Evolutionary conservation across 1,140 invertebrate species (phyloP).

Genomic region (Heliconius nattereri): DNA sequence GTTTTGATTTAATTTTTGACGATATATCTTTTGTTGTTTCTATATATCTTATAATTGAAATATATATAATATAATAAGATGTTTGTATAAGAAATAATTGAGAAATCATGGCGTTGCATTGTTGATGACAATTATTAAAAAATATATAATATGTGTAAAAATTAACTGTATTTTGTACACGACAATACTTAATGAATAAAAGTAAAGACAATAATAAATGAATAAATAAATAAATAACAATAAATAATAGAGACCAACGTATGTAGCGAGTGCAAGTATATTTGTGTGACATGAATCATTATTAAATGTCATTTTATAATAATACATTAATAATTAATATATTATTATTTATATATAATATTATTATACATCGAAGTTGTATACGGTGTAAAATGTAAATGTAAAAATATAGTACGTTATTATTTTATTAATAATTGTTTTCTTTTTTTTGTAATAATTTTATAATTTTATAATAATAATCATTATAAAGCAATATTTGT

Average conservation of each 20-base stretch:
- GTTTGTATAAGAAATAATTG: conserved; percentile 12
- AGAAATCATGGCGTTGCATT: conserved; percentile 25
- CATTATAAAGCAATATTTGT: not conserved
- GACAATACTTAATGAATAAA: no score
- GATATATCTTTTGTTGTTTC: conserved; percentile 18
- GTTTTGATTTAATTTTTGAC: conserved; percentile 1
- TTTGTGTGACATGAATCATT: conserved; percentile 40
- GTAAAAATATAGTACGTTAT: not conserved
- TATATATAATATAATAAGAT: conserved; percentile 12
- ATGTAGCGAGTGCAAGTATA: conserved; percentile 37
- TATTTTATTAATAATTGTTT: not conserved
- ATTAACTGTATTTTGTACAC: conserved; percentile 48
- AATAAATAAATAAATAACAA: conserved; percentile 39
- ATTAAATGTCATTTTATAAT: not conserved
- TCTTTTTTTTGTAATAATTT: not conserved
- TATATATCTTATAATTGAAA: no score
- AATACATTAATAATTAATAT: no score
- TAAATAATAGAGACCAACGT: conserved; percentile 52
- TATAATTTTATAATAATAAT: not conserved
- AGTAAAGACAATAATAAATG: conserved; percentile 54
- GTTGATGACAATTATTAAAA: conserved; percentile 24
- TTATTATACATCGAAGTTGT: not conserved
- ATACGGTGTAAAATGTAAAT: conserved; percentile 1
- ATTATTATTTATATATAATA: not conserved
- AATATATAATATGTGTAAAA: conserved; percentile 14